Percentiles rank a stretch among this genome's conserved stretches.
phyloP scores from a whole-genome alignment of 2,888 invertebrate genomes.

The Boloria euphrosyne region DNA sequence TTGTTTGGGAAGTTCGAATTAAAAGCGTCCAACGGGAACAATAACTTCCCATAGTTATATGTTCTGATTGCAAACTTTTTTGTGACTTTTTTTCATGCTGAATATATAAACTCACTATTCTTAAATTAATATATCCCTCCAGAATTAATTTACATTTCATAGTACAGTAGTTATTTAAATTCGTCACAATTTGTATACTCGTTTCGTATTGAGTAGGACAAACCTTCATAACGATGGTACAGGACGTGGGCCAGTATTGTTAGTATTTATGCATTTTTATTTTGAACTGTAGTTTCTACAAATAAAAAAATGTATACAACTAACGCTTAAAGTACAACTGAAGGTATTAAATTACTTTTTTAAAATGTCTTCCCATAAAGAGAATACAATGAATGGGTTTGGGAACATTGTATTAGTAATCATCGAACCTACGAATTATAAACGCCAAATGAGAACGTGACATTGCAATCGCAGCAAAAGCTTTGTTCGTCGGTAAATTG shows the following conservation, averaged over 20 bases:
- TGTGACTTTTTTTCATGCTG: not conserved
- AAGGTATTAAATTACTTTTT: not conserved
- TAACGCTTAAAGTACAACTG: not conserved
- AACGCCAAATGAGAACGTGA: not conserved
- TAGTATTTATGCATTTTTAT: no score
- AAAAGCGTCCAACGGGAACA: slow-evolving; percentile 26
- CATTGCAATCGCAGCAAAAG: slow-evolving; percentile 4
- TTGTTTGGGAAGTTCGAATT: slow-evolving; percentile 29
- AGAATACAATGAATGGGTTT: not conserved
- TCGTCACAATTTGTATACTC: not conserved
- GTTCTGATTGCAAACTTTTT: slow-evolving; percentile 11
- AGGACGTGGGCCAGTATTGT: no score
- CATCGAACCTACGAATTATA: slow-evolving; percentile 3
- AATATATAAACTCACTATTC: slow-evolving; percentile 2
- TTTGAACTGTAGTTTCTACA: no score
- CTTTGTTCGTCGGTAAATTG: slow-evolving; percentile 9
- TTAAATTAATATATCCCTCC: not conserved
- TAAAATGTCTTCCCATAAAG: not conserved
- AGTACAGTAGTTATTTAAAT: not conserved
- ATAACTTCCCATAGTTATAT: slow-evolving; percentile 12
- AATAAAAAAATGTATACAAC: no score
- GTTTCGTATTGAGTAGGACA: no score
- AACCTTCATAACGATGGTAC: no score
- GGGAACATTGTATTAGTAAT: slow-evolving; percentile 3
- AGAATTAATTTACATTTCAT: not conserved